Evolutionary conservation across 1,140 invertebrate genomes (phyloP), one percentile per base, ranked within the genome.

Genomic region (Harlomillsia oculata): DNA sequence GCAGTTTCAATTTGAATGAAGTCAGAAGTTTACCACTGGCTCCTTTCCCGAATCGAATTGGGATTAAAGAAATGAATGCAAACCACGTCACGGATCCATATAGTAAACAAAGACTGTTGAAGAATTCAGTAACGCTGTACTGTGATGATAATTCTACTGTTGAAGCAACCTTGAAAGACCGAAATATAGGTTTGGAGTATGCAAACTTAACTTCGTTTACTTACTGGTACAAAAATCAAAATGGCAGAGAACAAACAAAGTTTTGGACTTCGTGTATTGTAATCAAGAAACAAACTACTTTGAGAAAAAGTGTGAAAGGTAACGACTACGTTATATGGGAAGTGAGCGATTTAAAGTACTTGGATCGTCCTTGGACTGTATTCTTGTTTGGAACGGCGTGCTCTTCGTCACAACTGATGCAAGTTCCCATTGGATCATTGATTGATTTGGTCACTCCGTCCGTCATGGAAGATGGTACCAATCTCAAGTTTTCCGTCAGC

Each of bases 301-400:
- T 59, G n/a, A 30, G 54, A 18, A 56, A 34, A 34, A 65, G 63
- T 60, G 53, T 56, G 9, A 65, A 65, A 14, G 63, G 63, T n/a
- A 65, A 65, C 16, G 53, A 59, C 11, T 65, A 65, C 46, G 37
- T 25, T 1, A 51, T 65, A 16, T 65, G 63, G 63, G 63, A 65
- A 49, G 39, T 65, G 16, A 59, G 36, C 25, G 60, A 65, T 44
- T 48, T 65, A 11, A 58, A 53, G 9, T 39, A 61, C 39, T 28
- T 61, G 18, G 45, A 65, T 13, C 44, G 53, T 26, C 36, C 18
- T 23, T 52, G 53, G 48, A 51, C 63, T 6, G 21, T 65, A 4
- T 65, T 62, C 40, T 41, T 65, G 14, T 65, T 65, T 50, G 53
- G 59, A 13, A 3, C 49, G 14, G 29, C 55, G 9, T 44, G 28